Percentiles rank a stretch among this genome's conserved stretches.
phyloP scores from a whole-genome alignment of 1,140 invertebrate genomes.

The Aphis gossypii region DNA sequence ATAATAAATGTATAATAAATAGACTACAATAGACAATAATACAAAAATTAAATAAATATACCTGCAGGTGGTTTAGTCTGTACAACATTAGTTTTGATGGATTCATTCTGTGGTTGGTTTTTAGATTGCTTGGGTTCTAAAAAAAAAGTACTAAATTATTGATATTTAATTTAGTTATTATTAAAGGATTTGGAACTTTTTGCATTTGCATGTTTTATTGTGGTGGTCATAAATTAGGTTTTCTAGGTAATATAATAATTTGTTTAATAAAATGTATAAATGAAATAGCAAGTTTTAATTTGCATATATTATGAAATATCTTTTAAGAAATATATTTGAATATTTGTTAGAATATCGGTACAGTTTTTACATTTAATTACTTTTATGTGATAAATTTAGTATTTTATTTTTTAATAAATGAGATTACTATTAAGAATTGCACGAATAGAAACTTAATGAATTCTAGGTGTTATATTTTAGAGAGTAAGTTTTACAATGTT shows the following conservation, averaged over 20 bases:
- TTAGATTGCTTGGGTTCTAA: background rate
- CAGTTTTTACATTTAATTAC: background rate
- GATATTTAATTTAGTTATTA: background rate
- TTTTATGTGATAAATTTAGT: background rate
- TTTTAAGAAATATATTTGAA: background rate
- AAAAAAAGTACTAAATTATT: background rate
- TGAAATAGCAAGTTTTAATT: background rate
- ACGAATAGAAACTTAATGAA: background rate
- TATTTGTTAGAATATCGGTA: background rate
- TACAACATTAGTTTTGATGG: conserved; percentile 16
- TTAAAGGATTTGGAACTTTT: background rate
- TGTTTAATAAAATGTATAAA: background rate
- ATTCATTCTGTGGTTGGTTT: background rate
- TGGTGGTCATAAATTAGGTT: background rate
- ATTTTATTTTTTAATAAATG: too few relatives aligned
- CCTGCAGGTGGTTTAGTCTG: background rate
- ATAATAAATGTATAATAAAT: background rate
- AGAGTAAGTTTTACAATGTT: background rate
- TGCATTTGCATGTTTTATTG: background rate
- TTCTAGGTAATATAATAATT: background rate
- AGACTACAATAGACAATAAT: background rate
- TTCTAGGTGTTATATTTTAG: background rate
- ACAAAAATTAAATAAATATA: conserved; percentile 4
- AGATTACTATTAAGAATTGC: background rate
- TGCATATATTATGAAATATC: background rate